Percentiles rank a stretch among this genome's conserved stretches.
Conservation (phyloP, 2,113 vertebrate genomes). For the Rynchops niger region DNA sequence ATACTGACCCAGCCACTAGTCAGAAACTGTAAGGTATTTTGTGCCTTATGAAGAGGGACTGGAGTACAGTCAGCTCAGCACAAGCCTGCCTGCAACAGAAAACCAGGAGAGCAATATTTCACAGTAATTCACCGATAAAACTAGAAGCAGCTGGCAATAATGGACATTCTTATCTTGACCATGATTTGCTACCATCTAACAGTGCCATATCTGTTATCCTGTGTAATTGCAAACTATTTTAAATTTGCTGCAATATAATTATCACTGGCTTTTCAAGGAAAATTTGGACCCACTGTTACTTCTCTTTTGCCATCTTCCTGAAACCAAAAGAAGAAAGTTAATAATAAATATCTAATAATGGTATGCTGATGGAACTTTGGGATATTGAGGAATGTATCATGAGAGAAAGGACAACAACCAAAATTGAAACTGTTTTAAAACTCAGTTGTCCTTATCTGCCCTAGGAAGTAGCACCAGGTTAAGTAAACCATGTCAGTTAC, state of each 20-base stretch:
- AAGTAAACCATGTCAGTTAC: background rate
- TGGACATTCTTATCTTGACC: background rate
- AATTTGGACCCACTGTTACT: background rate
- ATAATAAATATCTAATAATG: background rate
- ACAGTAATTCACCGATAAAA: background rate
- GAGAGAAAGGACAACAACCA: background rate
- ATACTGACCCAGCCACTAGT: background rate
- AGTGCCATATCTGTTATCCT: background rate
- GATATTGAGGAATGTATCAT: background rate
- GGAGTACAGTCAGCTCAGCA: background rate
- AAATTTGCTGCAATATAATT: background rate
- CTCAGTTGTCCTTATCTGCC: background rate
- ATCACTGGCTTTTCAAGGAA: background rate
- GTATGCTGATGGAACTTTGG: background rate
- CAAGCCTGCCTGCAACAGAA: background rate
- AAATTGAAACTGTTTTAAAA: background rate
- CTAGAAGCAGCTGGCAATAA: background rate
- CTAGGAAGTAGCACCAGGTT: background rate
- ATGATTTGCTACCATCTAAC: background rate
- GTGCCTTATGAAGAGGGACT: background rate
- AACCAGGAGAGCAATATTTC: background rate
- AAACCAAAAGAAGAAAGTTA: background rate
- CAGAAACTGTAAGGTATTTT: background rate
- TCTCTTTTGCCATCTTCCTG: background rate
- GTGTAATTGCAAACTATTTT: background rate